Conservation (phyloP, 2,113 vertebrate species). For the Alosa alosa region DNA sequence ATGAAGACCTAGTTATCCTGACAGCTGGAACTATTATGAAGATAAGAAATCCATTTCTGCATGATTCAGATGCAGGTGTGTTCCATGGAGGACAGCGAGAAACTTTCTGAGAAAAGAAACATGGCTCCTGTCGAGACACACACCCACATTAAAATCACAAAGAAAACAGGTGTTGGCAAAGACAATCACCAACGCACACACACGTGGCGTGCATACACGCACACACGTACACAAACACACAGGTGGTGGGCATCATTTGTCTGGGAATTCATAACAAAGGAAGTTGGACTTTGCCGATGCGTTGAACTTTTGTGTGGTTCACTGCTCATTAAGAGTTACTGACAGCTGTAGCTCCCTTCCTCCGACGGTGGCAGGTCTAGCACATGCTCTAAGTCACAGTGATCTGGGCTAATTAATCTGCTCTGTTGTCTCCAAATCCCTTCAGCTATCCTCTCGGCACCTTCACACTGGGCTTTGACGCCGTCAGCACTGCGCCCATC, state of each 20-base stretch:
- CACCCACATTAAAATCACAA: background rate
- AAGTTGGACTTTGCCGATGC: constrained; percentile 24
- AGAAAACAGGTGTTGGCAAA: background rate
- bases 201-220: background rate
- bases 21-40: background rate
- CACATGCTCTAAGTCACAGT: constrained; percentile 19
- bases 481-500: background rate
- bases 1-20: background rate
- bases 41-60: background rate
- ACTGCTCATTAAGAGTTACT: constrained; percentile 59
- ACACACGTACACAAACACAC: background rate
- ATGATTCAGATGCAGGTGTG: background rate
- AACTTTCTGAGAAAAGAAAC: background rate
- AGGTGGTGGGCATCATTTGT: constrained; percentile 26
- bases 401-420: constrained; percentile 46
- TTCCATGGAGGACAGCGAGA: background rate
- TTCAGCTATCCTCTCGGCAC: background rate
- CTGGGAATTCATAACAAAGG: constrained; percentile 42
- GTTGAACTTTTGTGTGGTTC: constrained; percentile 38
- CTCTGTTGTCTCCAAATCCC: constrained; percentile 33
- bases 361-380: constrained; percentile 40
- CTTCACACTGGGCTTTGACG: background rate
- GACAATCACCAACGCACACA: background rate
- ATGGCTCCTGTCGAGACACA: background rate
- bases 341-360: constrained; percentile 53